Base-by-base conservation (phyloP, 2,888 invertebrate species). In the Dicyrtoma fusca region DNA sequence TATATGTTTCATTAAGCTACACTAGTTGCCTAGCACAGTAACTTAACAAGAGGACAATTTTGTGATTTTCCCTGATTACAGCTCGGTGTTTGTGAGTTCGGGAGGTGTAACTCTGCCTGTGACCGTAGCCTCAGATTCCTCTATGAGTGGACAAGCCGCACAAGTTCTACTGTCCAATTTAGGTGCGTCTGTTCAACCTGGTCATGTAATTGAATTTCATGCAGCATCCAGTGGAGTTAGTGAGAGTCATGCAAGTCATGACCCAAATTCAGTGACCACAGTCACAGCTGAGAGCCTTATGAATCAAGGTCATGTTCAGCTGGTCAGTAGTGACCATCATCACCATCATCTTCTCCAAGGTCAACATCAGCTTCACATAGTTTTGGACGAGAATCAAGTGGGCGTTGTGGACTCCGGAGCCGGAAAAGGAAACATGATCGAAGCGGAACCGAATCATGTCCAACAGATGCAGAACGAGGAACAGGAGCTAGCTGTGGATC, bases 21-120 rank as follows among this genome's bases (percentile, higher is more conserved):
- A 5, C 34, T 34, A n/a, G 4, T 8, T 34, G 3, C 34, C 34
- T 34, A 34, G 34, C 3, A 34, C 34, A 3, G 8, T 34, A 34
- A 34, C 34, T 8, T 5, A 34, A 34, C 34, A 3, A 34, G 34
- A 34, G 34, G 34, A 34, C 3, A 34, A 34, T 21, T 34, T 34
- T 34, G 34, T 34, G 34, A 17, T 51, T 53, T 26, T 17, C 6
- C 11, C 44, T 47, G 8, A 63, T 64, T 71, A 6, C 47, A 79
- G 79, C 47, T 77, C 77, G 51, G 77, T 78, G 23, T 80, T 74
- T 64, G 80, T 80, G n/a, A 73, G 76, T 14, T 74, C 78, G 23
- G 75, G 61, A 26, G 63, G 63, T 13, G 59, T 66, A 17, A 61
- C 61, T n/a, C 61, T 78, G 62, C 74, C 76, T 23, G 74, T 77